Percentiles rank a stretch among this genome's conserved stretches.
Conservation (phyloP, 2,888 invertebrate genomes). For the Trissolcus brochymenae region DNA sequence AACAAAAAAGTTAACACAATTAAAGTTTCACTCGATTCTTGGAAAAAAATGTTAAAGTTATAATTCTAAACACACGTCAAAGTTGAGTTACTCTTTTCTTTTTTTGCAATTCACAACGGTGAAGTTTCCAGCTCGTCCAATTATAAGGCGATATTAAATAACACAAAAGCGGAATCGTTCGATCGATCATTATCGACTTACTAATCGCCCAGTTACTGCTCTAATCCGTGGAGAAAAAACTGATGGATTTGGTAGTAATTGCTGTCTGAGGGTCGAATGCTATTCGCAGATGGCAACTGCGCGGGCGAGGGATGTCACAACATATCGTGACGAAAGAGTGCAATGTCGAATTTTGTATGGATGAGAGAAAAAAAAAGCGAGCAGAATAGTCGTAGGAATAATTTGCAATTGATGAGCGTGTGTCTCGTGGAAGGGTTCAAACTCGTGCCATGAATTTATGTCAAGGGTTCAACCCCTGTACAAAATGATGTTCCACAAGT, state of each 20-base stretch:
- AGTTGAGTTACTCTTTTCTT: too few relatives aligned
- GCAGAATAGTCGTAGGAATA: slow-evolving; percentile 32
- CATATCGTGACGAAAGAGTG: slow-evolving; percentile 39
- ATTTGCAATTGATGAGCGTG: slow-evolving; percentile 55
- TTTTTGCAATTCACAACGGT: background rate
- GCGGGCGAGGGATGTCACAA: slow-evolving; percentile 47
- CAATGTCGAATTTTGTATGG: slow-evolving; percentile 47
- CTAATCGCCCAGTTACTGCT: slow-evolving; percentile 64
- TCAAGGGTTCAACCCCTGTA: slow-evolving; percentile 51
- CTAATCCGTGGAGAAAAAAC: slow-evolving; percentile 63
- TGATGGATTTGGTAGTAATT: slow-evolving; percentile 75
- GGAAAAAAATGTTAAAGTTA: too few relatives aligned
- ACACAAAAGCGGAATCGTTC: slow-evolving; percentile 44
- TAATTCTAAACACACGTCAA: too few relatives aligned
- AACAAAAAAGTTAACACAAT: too few relatives aligned
- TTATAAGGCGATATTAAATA: slow-evolving; percentile 25
- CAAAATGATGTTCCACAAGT: slow-evolving; percentile 24
- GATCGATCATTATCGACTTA: slow-evolving; percentile 66
- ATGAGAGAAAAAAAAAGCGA: slow-evolving; percentile 44
- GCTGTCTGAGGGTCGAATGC: slow-evolving; percentile 61
- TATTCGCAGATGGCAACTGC: slow-evolving; percentile 58
- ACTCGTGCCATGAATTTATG: slow-evolving; percentile 34
- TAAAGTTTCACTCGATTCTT: too few relatives aligned
- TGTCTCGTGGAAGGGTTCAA: slow-evolving; percentile 47
- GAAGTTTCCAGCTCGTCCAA: slow-evolving; percentile 28